Percentiles rank a stretch among this genome's conserved stretches.
Evolutionary conservation across 2,888 invertebrate species (phyloP).

Genomic region (Platypus cylindrus): DNA sequence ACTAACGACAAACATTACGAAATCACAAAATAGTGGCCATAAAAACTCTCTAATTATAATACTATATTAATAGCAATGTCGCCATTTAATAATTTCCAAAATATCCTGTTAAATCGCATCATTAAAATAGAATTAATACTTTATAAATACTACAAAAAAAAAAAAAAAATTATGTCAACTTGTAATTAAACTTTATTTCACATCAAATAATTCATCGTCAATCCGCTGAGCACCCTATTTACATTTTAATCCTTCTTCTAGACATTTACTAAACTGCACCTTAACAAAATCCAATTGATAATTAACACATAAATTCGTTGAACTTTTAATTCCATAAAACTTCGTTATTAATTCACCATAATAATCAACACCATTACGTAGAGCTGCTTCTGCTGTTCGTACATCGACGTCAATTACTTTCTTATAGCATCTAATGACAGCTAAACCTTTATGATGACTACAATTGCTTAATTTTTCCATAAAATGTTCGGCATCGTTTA

Average conservation of each 20-base stretch:
- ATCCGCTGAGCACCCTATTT: too few relatives aligned
- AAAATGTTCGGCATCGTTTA: constrained; percentile 21
- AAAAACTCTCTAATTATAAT: too few relatives aligned
- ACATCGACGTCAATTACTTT: constrained; percentile 25
- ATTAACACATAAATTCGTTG: constrained; percentile 25
- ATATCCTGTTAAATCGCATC: too few relatives aligned
- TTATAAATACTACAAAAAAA: too few relatives aligned
- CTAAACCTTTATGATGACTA: constrained; percentile 21
- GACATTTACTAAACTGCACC: constrained; percentile 12
- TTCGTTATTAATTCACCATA: constrained; percentile 24
- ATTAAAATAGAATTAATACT: too few relatives aligned
- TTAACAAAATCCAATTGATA: constrained; percentile 15
- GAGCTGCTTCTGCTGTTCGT: constrained; percentile 23
- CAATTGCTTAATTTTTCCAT: constrained; percentile 24
- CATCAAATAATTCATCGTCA: too few relatives aligned
- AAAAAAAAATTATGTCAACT: too few relatives aligned
- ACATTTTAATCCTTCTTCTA: constrained; percentile 18
- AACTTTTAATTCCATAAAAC: constrained; percentile 21
- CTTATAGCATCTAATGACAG: constrained; percentile 26
- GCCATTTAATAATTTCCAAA: too few relatives aligned
- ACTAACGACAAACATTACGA: too few relatives aligned
- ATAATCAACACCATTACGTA: constrained; percentile 24
- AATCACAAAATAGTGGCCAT: too few relatives aligned
- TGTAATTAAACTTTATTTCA: too few relatives aligned
- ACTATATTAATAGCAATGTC: too few relatives aligned